These are phyloP conservation scores for Tridacna crocea DNA, from an alignment of 2,888 invertebrate genomes.

Conservation along the genomic window DNA sequence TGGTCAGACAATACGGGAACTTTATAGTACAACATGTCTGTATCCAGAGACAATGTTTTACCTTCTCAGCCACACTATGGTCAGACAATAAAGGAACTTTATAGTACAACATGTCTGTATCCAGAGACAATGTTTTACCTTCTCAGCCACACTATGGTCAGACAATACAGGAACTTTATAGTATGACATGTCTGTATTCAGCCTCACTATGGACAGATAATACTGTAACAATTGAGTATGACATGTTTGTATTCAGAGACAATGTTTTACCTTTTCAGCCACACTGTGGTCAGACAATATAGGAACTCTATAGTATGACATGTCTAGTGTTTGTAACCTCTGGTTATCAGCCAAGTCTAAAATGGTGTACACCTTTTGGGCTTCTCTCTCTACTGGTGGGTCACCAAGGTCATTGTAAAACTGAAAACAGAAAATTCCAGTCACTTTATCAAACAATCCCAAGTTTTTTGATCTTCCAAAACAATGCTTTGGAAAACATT, in stretches of 20 bases:
- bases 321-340: constrained; percentile 74
- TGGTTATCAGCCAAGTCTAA: constrained; percentile 78
- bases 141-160: constrained; percentile 73
- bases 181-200: constrained; percentile 78
- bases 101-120: constrained; percentile 76
- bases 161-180: constrained; percentile 78
- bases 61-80: constrained; percentile 73
- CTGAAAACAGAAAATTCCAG: constrained; percentile 55
- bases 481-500: too few species aligned
- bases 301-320: constrained; percentile 79
- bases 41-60: constrained; percentile 71
- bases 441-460: too few species aligned
- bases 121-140: constrained; percentile 74
- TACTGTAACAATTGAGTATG: constrained; percentile 79
- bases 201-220: constrained; percentile 72
- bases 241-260: too few species aligned
- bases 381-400: constrained; percentile 67
- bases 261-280: constrained; percentile 71
- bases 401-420: constrained; percentile 76
- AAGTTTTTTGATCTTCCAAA: too few species aligned
- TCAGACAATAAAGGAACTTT: constrained; percentile 79
- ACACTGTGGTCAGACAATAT: constrained; percentile 75
- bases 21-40: constrained; percentile 78
- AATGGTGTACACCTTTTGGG: constrained; percentile 75
- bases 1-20: constrained; percentile 78